These are phyloP conservation scores for Opisthocomus hoazin DNA, from an alignment of 2,113 vertebrate genomes.

Conservation along the genomic window DNA sequence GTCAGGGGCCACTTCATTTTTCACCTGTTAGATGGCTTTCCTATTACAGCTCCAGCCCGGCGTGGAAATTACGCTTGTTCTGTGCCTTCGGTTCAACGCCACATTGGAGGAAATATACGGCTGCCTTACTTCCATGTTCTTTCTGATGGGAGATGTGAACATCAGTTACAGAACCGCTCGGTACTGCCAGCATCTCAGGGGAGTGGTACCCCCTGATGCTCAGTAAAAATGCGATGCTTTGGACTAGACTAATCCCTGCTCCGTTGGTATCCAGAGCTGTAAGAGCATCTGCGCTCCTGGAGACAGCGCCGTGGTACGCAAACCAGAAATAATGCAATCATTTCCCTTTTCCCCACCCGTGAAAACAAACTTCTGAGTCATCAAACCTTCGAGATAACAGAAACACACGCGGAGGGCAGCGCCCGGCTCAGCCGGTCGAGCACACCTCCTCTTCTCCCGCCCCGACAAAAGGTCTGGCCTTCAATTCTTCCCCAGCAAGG, in stretches of 20 bases:
- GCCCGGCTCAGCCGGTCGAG: neutral
- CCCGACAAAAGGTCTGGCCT: too few relatives aligned
- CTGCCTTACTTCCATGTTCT: neutral
- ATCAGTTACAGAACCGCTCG: accelerated
- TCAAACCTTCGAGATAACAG: neutral
- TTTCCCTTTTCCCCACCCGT: neutral
- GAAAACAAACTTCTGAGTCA: neutral
- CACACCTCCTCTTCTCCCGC: neutral
- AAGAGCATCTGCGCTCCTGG: neutral
- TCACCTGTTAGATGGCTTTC: slow-evolving; percentile 24
- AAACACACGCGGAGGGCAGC: neutral
- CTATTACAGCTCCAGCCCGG: neutral
- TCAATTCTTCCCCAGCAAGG: neutral
- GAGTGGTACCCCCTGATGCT: neutral
- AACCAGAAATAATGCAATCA: neutral
- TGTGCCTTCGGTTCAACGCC: neutral
- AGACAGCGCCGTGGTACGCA: neutral
- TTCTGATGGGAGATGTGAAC: neutral
- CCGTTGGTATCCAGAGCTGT: neutral
- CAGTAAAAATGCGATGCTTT: neutral
- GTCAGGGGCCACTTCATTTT: slow-evolving; percentile 3
- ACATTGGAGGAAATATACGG: slow-evolving; percentile 18
- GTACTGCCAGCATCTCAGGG: neutral
- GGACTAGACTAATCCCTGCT: neutral
- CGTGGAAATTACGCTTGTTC: neutral